These are phyloP conservation scores for Zapornia atra DNA, from an alignment of 2,113 vertebrate genomes.

Conservation along the genomic window DNA sequence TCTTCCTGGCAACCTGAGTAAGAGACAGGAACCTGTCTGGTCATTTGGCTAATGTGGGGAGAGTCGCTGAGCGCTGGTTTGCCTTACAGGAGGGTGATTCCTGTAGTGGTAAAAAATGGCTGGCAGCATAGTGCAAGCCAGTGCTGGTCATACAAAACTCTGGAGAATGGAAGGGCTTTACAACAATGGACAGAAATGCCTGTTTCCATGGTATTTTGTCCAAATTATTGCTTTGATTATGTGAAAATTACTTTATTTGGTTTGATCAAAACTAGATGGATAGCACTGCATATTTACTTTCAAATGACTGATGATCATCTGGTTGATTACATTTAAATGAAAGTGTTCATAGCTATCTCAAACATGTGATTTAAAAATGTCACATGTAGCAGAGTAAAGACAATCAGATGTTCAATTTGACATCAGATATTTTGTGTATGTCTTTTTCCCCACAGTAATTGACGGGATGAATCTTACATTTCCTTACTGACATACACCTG, in stretches of 20 bases:
- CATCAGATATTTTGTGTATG: neutral
- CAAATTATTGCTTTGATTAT: neutral
- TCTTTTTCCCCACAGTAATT: neutral
- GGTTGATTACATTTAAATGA: neutral
- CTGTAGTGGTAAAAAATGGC: neutral
- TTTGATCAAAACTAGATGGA: neutral
- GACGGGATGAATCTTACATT: neutral
- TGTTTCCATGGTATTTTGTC: neutral
- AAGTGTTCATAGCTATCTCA: neutral
- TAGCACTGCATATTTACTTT: neutral
- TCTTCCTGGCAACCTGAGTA: slow-evolving; percentile 65
- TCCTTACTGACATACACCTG: neutral
- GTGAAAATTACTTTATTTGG: neutral
- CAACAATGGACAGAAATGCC: neutral
- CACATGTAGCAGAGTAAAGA: neutral
- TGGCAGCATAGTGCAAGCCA: neutral
- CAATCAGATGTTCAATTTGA: neutral
- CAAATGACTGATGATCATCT: neutral
- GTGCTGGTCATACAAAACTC: neutral
- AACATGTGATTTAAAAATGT: neutral
- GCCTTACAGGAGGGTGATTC: neutral
- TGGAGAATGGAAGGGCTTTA: neutral
- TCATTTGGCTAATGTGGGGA: neutral
- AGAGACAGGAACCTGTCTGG: neutral
- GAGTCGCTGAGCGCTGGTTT: neutral